phyloP scores from a whole-genome alignment of 2,888 invertebrate genomes.

The Synanthedon tipuliformis region DNA sequence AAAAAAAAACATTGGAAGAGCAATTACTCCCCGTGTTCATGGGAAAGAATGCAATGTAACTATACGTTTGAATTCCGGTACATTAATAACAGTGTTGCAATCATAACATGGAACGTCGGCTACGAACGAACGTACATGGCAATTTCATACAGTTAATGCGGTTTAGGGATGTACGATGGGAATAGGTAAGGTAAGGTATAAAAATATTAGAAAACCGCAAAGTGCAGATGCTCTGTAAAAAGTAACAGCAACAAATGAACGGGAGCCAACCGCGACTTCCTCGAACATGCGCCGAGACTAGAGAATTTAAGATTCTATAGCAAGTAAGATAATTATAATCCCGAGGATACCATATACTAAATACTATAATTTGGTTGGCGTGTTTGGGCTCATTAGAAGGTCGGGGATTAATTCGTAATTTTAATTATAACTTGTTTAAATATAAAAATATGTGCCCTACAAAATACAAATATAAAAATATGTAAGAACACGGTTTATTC shows the following conservation, averaged over 20 bases:
- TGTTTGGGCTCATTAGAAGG: too few species aligned
- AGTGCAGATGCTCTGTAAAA: conserved; percentile 29
- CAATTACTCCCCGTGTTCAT: background rate
- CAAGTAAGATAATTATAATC: too few species aligned
- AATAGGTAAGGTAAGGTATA: conserved; percentile 22
- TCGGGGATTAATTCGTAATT: too few species aligned
- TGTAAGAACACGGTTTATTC: too few species aligned
- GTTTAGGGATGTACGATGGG: conserved; percentile 38
- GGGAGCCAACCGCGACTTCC: conserved; percentile 11
- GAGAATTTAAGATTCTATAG: too few species aligned
- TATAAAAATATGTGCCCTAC: too few species aligned
- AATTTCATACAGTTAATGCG: conserved; percentile 43
- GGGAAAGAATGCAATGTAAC: conserved; percentile 9
- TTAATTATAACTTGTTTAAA: too few species aligned
- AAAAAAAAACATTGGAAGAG: background rate
- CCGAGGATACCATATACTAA: too few species aligned
- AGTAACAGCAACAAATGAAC: conserved; percentile 34
- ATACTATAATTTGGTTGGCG: too few species aligned
- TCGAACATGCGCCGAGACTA: conserved; percentile 4
- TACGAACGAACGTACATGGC: conserved; percentile 24
- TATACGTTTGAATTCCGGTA: conserved; percentile 14
- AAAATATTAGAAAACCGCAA: conserved; percentile 39
- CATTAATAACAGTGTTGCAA: conserved; percentile 31
- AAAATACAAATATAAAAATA: too few species aligned
- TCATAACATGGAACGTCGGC: conserved; percentile 18